Evolutionary conservation across 2,888 invertebrate species (phyloP).

Genomic region (Trimorus sp.): DNA sequence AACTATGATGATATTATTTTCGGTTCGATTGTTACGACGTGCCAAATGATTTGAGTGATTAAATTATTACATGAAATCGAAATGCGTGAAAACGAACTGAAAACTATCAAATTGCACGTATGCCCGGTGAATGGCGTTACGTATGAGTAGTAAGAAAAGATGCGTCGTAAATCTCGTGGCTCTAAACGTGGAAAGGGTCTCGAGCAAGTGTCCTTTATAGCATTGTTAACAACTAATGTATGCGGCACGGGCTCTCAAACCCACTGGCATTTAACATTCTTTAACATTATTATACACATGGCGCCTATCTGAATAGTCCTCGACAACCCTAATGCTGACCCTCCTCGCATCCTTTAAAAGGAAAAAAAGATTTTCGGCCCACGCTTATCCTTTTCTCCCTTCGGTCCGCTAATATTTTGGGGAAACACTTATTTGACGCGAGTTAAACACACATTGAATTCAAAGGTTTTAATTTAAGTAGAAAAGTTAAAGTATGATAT

Average conservation of each 20-base stretch:
- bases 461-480: constrained; percentile 25
- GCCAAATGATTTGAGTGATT: too few relatives aligned
- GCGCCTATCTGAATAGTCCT: constrained; percentile 75
- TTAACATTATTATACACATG: constrained; percentile 81
- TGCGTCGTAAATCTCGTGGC: constrained; percentile 76
- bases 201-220: constrained; percentile 81
- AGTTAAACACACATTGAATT: constrained; percentile 39
- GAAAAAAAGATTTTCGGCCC: constrained; percentile 54
- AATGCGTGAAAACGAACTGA: constrained; percentile 25
- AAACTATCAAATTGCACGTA: constrained; percentile 32
- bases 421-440: constrained; percentile 37
- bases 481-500: background rate
- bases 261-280: constrained; percentile 80
- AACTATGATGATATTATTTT: background rate
- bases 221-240: constrained; percentile 82
- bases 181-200: constrained; percentile 70
- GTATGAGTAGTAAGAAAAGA: constrained; percentile 76
- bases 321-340: constrained; percentile 55
- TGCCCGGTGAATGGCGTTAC: constrained; percentile 70
- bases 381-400: constrained; percentile 18
- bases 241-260: constrained; percentile 75
- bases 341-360: constrained; percentile 35
- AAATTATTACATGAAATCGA: constrained; percentile 22
- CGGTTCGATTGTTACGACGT: background rate
- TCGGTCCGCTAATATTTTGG: constrained; percentile 12